Percentiles rank a stretch among this genome's conserved stretches.
phyloP scores from a whole-genome alignment of 2,888 invertebrate genomes.

The Hirtodrosophila duncani region DNA sequence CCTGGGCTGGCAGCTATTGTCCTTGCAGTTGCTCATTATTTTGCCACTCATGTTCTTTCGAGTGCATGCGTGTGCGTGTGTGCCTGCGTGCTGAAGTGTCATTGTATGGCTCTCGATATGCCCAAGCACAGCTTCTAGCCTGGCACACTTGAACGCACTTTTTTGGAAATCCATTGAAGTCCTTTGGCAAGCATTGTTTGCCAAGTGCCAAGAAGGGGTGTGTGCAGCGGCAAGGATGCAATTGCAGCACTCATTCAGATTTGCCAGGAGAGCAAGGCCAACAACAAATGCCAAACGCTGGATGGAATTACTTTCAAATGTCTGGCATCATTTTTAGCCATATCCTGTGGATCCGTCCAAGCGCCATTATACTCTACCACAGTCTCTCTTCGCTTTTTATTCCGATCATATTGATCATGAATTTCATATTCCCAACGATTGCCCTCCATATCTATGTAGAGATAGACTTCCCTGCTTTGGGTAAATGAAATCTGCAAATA shows the following conservation, averaged over 20 bases:
- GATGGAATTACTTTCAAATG: too few species aligned
- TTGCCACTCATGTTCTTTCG: slow-evolving; percentile 35
- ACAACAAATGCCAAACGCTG: slow-evolving; percentile 7
- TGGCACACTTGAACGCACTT: slow-evolving; percentile 57
- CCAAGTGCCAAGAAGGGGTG: slow-evolving; percentile 58
- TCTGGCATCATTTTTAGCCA: too few species aligned
- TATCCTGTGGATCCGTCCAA: too few species aligned
- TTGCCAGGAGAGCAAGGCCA: slow-evolving; percentile 1
- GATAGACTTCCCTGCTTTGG: too few species aligned
- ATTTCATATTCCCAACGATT: too few species aligned
- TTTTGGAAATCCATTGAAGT: slow-evolving; percentile 45
- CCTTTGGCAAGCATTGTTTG: slow-evolving; percentile 36
- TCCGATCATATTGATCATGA: too few species aligned
- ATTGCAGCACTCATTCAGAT: slow-evolving; percentile 7
- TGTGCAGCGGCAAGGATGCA: slow-evolving; percentile 2
- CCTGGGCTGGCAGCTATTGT: slow-evolving; percentile 44
- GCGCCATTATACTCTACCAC: too few species aligned
- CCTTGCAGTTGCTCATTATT: slow-evolving; percentile 62
- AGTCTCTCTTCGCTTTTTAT: too few species aligned
- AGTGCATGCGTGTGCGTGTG: slow-evolving; percentile 16
- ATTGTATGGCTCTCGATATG: slow-evolving; percentile 19
- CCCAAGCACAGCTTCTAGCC: slow-evolving; percentile 6
- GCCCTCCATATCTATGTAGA: too few species aligned
- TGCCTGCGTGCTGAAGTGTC: slow-evolving; percentile 56
- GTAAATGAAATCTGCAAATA: too few species aligned